These are phyloP conservation scores for Portevinia maculata DNA, from an alignment of 2,888 invertebrate genomes.

Conservation along the genomic window DNA sequence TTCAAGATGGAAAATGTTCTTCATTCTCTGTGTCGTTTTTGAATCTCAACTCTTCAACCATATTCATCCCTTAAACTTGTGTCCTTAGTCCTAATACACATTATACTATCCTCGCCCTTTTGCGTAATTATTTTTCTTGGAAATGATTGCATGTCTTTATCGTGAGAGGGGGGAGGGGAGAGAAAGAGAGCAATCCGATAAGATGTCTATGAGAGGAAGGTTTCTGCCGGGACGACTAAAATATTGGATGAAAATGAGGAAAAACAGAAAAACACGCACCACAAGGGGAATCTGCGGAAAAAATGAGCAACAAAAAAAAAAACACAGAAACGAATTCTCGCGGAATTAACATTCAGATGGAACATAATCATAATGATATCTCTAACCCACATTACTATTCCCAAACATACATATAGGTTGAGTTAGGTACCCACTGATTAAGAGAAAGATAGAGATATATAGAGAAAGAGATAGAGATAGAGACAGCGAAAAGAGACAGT, in stretches of 20 bases:
- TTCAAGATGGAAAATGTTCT: slow-evolving; percentile 71
- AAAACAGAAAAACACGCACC: slow-evolving; percentile 50
- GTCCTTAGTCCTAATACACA: slow-evolving; percentile 26
- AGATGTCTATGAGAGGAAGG: not conserved
- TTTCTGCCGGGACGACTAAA: not conserved
- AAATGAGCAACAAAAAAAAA: not conserved
- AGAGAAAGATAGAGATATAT: not conserved
- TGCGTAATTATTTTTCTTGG: slow-evolving; percentile 71
- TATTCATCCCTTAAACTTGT: slow-evolving; percentile 65
- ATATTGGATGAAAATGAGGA: not conserved
- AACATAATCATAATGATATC: slow-evolving; percentile 73
- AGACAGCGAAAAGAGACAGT: no score
- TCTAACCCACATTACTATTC: slow-evolving; percentile 69
- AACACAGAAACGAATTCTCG: slow-evolving; percentile 63
- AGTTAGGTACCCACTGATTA: no score
- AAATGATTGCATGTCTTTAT: slow-evolving; percentile 59
- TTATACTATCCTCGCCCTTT: slow-evolving; percentile 55
- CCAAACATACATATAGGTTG: slow-evolving; percentile 10
- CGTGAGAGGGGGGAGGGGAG: not conserved
- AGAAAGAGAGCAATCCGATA: not conserved
- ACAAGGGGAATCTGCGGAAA: slow-evolving; percentile 3
- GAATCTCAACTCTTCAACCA: slow-evolving; percentile 50
- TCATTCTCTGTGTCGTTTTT: slow-evolving; percentile 50
- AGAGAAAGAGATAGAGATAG: no score
- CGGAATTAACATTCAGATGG: slow-evolving; percentile 71